Conservation (phyloP, 2,113 vertebrate species). For the Macaca fascicularis region DNA sequence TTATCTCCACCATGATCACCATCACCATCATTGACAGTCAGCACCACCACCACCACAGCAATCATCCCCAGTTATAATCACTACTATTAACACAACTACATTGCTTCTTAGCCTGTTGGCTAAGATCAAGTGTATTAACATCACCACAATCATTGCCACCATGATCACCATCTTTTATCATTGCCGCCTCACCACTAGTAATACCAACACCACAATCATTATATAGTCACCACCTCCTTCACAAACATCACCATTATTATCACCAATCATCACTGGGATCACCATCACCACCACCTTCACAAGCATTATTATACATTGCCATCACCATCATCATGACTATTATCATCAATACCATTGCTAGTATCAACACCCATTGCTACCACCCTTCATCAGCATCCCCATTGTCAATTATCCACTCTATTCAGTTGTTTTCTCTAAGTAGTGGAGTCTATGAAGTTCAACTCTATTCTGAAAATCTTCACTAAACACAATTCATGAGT, state of each 20-base stretch:
- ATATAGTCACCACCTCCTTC: background rate
- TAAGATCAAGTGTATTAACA: background rate
- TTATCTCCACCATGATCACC: background rate
- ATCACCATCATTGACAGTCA: background rate
- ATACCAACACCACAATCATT: background rate
- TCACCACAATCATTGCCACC: background rate
- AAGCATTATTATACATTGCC: background rate
- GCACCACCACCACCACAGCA: background rate
- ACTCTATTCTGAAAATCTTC: conserved; percentile 12
- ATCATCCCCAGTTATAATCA: background rate
- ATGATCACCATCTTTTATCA: background rate
- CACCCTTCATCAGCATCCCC: background rate
- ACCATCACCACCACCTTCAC: background rate
- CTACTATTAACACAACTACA: background rate
- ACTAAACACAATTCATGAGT: background rate
- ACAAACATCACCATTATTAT: background rate
- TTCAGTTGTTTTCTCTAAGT: background rate
- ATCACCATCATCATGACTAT: background rate
- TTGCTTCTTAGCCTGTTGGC: too few species aligned
- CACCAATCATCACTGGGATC: background rate
- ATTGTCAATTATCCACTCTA: background rate
- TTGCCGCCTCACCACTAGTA: background rate
- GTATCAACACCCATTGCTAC: background rate
- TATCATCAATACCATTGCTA: background rate
- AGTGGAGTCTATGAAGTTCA: background rate